These are phyloP conservation scores for Eudasyphora cyanicolor DNA, from an alignment of 2,888 invertebrate species.

Conservation along the genomic window DNA sequence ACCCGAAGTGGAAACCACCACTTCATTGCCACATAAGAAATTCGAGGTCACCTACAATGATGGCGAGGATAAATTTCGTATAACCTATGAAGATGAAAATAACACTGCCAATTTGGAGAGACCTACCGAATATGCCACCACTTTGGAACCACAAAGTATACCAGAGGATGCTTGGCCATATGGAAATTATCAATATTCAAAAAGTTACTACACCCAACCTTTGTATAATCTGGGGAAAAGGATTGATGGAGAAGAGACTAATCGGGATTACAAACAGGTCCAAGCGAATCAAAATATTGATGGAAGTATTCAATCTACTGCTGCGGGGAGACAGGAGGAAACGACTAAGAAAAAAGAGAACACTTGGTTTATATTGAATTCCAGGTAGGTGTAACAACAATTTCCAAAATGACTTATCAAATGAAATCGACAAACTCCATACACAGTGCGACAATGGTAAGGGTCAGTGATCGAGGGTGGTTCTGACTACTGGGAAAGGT, in stretches of 20 bases:
- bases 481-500: too few species aligned
- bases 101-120: slow-evolving; percentile 63
- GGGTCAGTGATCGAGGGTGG: too few species aligned
- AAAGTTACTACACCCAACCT: slow-evolving; percentile 73
- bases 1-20: slow-evolving; percentile 18
- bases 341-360: slow-evolving; percentile 39
- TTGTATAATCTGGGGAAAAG: slow-evolving; percentile 45
- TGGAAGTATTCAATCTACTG: too few species aligned
- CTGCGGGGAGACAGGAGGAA: slow-evolving; percentile 1
- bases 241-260: neutral
- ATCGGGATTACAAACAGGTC: neutral
- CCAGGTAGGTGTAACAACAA: too few species aligned
- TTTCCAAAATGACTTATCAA: too few species aligned
- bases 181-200: slow-evolving; percentile 68
- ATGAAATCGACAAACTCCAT: too few species aligned
- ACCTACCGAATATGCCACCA: slow-evolving; percentile 59
- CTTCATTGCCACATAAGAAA: slow-evolving; percentile 51
- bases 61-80: slow-evolving; percentile 67
- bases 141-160: neutral
- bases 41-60: slow-evolving; percentile 56
- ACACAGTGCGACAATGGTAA: too few species aligned
- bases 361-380: slow-evolving; percentile 75
- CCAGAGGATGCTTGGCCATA: slow-evolving; percentile 12
- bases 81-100: slow-evolving; percentile 73
- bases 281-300: too few species aligned